These are phyloP conservation scores for Athene cunicularia DNA, from an alignment of 2,113 vertebrate species.

Conservation along the genomic window DNA sequence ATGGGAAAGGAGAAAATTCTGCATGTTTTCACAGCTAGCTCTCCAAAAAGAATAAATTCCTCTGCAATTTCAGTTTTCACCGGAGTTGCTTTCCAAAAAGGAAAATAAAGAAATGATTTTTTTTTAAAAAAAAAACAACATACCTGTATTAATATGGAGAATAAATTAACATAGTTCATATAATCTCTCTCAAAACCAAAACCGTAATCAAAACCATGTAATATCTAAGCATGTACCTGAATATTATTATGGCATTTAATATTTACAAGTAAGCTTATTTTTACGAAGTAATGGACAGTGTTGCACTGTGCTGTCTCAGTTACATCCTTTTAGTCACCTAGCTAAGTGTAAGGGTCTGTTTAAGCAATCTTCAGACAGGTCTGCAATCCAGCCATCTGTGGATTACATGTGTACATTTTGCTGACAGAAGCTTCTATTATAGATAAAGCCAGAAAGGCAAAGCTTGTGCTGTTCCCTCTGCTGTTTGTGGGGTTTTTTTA, in stretches of 20 bases:
- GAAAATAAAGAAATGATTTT: not conserved
- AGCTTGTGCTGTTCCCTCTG: not conserved
- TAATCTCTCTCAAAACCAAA: not conserved
- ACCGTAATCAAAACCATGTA: not conserved
- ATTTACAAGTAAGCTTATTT: not conserved
- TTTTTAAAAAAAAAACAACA: not conserved
- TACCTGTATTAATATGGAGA: not conserved
- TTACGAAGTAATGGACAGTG: not conserved
- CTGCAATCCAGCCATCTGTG: not conserved
- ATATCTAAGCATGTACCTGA: not conserved
- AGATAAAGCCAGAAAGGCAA: not conserved
- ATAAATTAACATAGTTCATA: not conserved
- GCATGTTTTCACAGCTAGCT: not conserved
- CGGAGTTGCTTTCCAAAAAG: not conserved
- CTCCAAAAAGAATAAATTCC: not conserved
- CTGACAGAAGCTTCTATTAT: not conserved
- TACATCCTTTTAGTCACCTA: not conserved
- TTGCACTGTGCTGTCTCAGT: not conserved
- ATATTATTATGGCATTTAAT: not conserved
- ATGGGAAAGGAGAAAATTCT: not conserved
- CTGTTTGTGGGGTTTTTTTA: not conserved
- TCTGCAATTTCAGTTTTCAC: not conserved
- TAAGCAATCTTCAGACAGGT: not conserved
- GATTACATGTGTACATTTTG: not conserved
- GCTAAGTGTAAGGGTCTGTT: not conserved